Evolutionary conservation across 2,888 invertebrate genomes (phyloP), one percentile per base, ranked within the genome.

Genomic region (Agrochola circellaris): DNA sequence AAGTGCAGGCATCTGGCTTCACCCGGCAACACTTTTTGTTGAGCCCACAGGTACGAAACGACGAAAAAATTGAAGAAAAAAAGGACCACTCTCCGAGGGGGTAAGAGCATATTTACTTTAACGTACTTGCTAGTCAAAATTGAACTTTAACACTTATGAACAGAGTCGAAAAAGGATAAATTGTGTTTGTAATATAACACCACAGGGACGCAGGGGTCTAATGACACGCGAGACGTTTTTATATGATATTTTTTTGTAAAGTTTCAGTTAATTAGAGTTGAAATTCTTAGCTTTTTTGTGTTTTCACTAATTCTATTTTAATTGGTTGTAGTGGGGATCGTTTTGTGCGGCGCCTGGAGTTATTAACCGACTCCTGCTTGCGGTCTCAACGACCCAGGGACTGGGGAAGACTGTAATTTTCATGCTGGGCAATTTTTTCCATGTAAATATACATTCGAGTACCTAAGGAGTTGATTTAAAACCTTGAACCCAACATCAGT

Each of bases 201-300:
- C 77, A 81, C 76, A 11, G 75, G 69, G 78, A 91, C 91, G 93
- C 93, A 93, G 94, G 95, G 95, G 94, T 95, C 95, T 95, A 95
- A 95, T 94, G 95, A 95, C 94, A 94, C 94, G 92, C 92, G 94
- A 93, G 91, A 91, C 89, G 92, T 93, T 94, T 94, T 91, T 88
- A 72, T 82, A 79, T 87, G 76, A 81, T 77, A 71, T 85, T 87
- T 89, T 91, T 92, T 92, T 92, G 90, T 90, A 76, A 84, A 91
- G 89, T 92, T 91, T 90, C 90, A 91, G 93, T 94, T 95, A 95
- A 95, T 95, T 95, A 94, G 91, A 93, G 92, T 89, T 90, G 86
- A 89, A 90, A 92, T 92, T 90, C 88, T 86, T 89, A 81, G 85
- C 56, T 90, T 90, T 89, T 90, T 90, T 86, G 86, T 90, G 83